These are phyloP conservation scores for Scomberomorus guttatus DNA, from an alignment of 2,797 vertebrate species.

Conservation along the genomic window DNA sequence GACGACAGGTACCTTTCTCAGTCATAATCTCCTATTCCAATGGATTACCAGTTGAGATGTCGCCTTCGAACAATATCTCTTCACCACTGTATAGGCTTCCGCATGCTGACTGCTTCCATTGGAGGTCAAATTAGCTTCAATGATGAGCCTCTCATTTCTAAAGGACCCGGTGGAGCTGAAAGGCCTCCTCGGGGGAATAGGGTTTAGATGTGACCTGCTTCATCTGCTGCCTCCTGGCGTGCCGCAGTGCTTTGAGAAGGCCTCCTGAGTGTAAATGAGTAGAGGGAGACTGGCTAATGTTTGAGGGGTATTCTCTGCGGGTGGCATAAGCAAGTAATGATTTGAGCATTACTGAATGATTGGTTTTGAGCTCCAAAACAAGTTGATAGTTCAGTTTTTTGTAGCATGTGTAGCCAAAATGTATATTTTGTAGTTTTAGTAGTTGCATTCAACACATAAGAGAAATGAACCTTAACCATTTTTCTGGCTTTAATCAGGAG, in stretches of 20 bases:
- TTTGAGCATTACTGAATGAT: background rate
- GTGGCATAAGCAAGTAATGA: background rate
- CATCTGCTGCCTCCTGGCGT: conserved; percentile 32
- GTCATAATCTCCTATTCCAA: conserved; percentile 28
- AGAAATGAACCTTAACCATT: background rate
- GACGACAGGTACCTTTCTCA: conserved; percentile 31
- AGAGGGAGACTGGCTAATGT: conserved; percentile 13
- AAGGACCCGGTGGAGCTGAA: conserved; percentile 59
- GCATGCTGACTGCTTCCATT: conserved; percentile 62
- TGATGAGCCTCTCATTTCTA: conserved; percentile 70
- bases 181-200: conserved; percentile 48
- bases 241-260: conserved; percentile 14
- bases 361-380: conserved; percentile 7
- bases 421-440: background rate
- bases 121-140: conserved; percentile 73
- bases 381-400: background rate
- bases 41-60: conserved; percentile 41
- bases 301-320: background rate
- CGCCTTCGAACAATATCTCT: conserved; percentile 46
- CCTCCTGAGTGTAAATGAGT: conserved; percentile 27
- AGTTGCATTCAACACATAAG: background rate
- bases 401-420: background rate
- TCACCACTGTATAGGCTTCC: conserved; percentile 13
- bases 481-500: background rate
- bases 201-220: conserved; percentile 55